Percentiles rank a stretch among this genome's conserved stretches.
phyloP scores from a whole-genome alignment of 2,888 invertebrate genomes.

The Protophormia terraenovae region DNA sequence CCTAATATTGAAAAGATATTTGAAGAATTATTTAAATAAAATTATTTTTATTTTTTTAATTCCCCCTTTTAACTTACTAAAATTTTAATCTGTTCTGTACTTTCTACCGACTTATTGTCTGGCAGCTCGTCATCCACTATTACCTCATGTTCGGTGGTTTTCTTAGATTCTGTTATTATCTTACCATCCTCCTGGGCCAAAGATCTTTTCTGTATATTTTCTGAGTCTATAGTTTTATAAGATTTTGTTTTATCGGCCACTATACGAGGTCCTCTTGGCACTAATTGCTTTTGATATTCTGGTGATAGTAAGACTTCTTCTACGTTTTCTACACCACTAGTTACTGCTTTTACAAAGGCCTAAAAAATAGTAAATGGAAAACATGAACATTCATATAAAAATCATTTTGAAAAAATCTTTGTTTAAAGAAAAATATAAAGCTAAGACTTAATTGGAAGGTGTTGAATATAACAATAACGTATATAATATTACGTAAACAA shows the following conservation, averaged over 20 bases:
- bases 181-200: slow-evolving; percentile 91
- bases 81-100: slow-evolving; percentile 78
- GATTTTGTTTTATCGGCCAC: slow-evolving; percentile 89
- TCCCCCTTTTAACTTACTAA: slow-evolving; percentile 71
- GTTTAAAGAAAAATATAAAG: not conserved
- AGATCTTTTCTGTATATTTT: slow-evolving; percentile 90
- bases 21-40: not conserved
- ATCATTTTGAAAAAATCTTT: slow-evolving; percentile 1
- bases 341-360: slow-evolving; percentile 89
- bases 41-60: not conserved
- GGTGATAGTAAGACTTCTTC: slow-evolving; percentile 86
- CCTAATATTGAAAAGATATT: slow-evolving; percentile 75
- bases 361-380: slow-evolving; percentile 75
- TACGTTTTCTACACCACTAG: slow-evolving; percentile 85
- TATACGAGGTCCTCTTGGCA: slow-evolving; percentile 87
- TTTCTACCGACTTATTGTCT: slow-evolving; percentile 82
- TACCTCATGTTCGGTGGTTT: slow-evolving; percentile 92
- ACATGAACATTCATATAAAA: not conserved
- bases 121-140: slow-evolving; percentile 90
- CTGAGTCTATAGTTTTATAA: slow-evolving; percentile 92
- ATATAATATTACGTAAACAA: slow-evolving; percentile 49
- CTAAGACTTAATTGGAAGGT: slow-evolving; percentile 49
- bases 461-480: slow-evolving; percentile 43
- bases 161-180: slow-evolving; percentile 91
- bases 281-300: slow-evolving; percentile 85